Evolutionary conservation across 2,888 invertebrate genomes (phyloP), one percentile per base, ranked within the genome.

Genomic region (Ophion ventricosus): DNA sequence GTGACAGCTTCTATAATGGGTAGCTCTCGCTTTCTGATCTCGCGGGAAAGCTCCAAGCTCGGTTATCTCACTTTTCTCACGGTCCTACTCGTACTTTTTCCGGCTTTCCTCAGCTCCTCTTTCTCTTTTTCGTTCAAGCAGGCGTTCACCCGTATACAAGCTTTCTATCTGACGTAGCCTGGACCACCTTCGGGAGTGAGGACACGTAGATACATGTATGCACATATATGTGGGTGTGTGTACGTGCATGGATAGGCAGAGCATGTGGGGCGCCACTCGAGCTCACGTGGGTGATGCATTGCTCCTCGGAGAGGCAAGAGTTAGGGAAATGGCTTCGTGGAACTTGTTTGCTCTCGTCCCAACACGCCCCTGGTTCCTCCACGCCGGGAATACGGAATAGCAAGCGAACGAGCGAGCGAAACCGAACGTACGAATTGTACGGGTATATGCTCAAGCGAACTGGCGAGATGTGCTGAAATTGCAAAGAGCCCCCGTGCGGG

Each of bases 271-370:
- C 80, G 69, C 80, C 73, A 64, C 78, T 74, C 82, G 84, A 66
- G 84, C 78, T 84, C 90, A 91, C 85, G 77, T 82, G 74, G 87
- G 90, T 93, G 93, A 93, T 93, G 91, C 92, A 93, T 93, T 91
- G 91, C 91, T 92, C 93, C 92, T 92, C 89, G 85, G 92, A 92
- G 92, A 91, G 89, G 88, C 88, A 90, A 90, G 90, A 92, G 92
- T 91, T 91, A 91, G 91, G 93, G 92, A 93, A 93, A 93, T 93
- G 91, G 93, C 92, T 92, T 92, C 88, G 90, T 88, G 90, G 91
- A 93, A 93, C 91, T 93, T 93, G 93, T 93, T 93, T 92, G 91
- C 90, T 90, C 90, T 90, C 89, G 86, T 84, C 80, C 80, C 85
- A 56, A 78, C 75, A 67, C 79, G 83, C 80, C 26, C 82, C 77